Base-by-base conservation (phyloP, 2,113 vertebrate genomes). In the Pitta sordida region DNA sequence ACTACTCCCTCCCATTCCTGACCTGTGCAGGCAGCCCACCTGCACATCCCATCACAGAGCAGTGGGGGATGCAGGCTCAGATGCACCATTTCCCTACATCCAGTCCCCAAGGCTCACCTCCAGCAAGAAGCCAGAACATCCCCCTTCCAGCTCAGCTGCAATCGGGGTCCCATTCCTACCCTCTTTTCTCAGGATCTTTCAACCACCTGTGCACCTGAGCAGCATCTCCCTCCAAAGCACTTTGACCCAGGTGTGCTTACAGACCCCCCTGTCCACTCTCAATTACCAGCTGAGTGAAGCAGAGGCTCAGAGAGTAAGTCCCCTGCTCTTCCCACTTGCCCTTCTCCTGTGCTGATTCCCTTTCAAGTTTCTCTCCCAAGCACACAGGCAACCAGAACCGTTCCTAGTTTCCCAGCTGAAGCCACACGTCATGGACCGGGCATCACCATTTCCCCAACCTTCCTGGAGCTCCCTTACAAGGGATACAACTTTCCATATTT, bases 361-460 rank as follows among this genome's bases (percentile, higher is more conserved):
- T 30, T 24, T 27, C 21, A 36, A 32, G 30, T 29, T 55, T 36
- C n/a, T 24, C 43, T 67, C 32, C 29, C 46, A 18, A 53, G 32
- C 52, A 43, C 0, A 18, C 4, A n/a, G 15, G 32, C 65, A 82
- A 23, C 8, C 39, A 82, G 39, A 70, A 52, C 23, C 7, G 0
- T 24, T 67, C 37, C 63, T 7, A 24, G 26, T 13, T 62, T n/a
- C 46, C 8, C 64, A 41, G 41, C 41, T 49, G 34, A 32, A 74
- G 26, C 26, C 2, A 0, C 26, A n/a, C 44, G 32, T 37, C 62
- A 18, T 1, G 0, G 6, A 1, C n/a, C 0, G 2, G n/a, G 16
- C 49, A 29, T 1, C 3, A 29, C 23, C 34, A 36, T 16, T 34
- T 32, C 3, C 29, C 27, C 24, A 15, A 3, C 16, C 29, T 43